Conservation (phyloP, 2,797 vertebrate species). For the Neomorphus geoffroyi region DNA sequence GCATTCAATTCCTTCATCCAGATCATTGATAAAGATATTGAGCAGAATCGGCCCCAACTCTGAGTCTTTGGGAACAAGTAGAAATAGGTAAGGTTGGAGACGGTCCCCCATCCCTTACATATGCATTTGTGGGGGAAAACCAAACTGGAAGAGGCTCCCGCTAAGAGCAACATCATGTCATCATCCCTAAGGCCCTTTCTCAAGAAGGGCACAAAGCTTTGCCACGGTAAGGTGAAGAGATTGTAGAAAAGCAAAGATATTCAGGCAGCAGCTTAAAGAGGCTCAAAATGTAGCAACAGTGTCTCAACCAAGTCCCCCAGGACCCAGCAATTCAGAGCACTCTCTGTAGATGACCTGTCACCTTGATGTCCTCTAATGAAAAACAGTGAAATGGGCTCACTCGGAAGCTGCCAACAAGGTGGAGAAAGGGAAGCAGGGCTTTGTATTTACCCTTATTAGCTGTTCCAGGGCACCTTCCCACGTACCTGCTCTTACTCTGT, state of each 20-base stretch:
- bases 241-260: neutral
- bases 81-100: neutral
- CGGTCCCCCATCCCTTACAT: neutral
- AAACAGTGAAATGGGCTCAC: neutral
- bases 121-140: neutral
- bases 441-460: neutral
- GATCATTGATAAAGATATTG: no score
- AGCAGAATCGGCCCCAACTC: no score
- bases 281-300: neutral
- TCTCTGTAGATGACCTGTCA: neutral
- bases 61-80: no score
- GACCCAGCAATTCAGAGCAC: neutral
- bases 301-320: neutral
- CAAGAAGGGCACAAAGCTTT: neutral
- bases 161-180: neutral
- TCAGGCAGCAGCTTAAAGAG: neutral
- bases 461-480: neutral
- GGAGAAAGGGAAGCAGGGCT: neutral
- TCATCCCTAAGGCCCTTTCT: neutral
- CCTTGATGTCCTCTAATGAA: neutral
- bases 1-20: no score
- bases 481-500: fast-evolving
- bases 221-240: neutral
- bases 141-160: neutral
- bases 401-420: neutral